Evolutionary conservation across 2,888 invertebrate genomes (phyloP).

Genomic region (Meganola albula): DNA sequence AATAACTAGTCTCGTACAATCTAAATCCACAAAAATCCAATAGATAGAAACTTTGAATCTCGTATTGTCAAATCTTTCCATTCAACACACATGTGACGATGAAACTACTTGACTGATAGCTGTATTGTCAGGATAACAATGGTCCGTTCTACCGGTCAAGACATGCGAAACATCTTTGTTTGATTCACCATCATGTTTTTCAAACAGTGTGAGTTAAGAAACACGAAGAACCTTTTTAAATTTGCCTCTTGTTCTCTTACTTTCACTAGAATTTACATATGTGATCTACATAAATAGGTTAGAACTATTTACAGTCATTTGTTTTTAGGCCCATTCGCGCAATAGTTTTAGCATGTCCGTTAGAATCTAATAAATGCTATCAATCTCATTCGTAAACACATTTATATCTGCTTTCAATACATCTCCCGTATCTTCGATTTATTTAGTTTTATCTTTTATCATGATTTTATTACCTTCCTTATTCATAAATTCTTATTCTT

Average conservation of each 20-base stretch:
- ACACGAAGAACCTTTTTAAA: slow-evolving; percentile 38
- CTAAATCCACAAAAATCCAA: neutral
- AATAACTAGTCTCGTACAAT: neutral
- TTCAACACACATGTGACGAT: slow-evolving; percentile 13
- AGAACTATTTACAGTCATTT: no score
- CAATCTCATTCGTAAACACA: no score
- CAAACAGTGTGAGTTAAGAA: slow-evolving; percentile 18
- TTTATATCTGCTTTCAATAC: no score
- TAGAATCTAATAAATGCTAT: no score
- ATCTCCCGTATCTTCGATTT: slow-evolving; percentile 6
- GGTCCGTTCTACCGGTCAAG: slow-evolving; percentile 31
- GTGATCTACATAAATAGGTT: no score
- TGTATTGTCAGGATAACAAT: slow-evolving; percentile 49
- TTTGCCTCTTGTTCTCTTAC: slow-evolving; percentile 13
- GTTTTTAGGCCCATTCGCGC: no score
- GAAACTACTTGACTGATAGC: slow-evolving; percentile 36
- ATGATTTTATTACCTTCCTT: slow-evolving; percentile 5
- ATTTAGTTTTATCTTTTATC: slow-evolving; percentile 14
- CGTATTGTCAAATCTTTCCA: neutral
- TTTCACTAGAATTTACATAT: slow-evolving; percentile 19
- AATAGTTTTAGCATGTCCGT: no score
- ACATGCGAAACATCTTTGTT: slow-evolving; percentile 30
- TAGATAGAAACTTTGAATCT: neutral
- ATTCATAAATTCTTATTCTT: slow-evolving; percentile 11
- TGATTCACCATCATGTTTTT: slow-evolving; percentile 23